phyloP scores from a whole-genome alignment of 1,140 invertebrate species.

The Cyclina sinensis region DNA sequence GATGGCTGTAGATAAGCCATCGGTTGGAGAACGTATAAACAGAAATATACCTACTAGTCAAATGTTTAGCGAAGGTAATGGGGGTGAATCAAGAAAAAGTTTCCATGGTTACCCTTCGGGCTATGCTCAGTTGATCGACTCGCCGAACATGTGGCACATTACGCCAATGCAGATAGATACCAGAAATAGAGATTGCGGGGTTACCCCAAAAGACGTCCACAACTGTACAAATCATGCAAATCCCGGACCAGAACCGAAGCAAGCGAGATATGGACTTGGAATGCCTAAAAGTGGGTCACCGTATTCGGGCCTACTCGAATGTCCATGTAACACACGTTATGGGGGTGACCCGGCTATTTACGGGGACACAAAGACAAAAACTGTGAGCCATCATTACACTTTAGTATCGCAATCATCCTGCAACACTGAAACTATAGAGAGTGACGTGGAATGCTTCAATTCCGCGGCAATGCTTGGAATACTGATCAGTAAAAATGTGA shows the following conservation, averaged over 20 bases:
- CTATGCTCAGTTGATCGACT: conserved; percentile 69
- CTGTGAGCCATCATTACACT: conserved; percentile 52
- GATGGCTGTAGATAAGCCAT: conserved; percentile 56
- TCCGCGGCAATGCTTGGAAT: conserved; percentile 47
- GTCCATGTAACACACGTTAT: conserved; percentile 68
- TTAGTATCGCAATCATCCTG: conserved; percentile 36
- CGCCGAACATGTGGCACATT: conserved; percentile 69
- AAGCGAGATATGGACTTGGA: conserved; percentile 66
- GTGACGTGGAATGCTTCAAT: conserved; percentile 46
- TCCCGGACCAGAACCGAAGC: conserved; percentile 65
- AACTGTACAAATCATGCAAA: conserved; percentile 55
- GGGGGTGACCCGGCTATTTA: conserved; percentile 68
- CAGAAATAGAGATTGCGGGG: conserved; percentile 68
- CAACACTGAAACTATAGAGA: neutral
- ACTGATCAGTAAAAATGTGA: conserved; percentile 45
- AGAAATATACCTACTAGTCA: conserved; percentile 66
- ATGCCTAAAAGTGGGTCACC: conserved; percentile 58
- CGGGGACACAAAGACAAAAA: conserved; percentile 62
- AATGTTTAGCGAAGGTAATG: conserved; percentile 71
- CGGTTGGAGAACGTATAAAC: conserved; percentile 23
- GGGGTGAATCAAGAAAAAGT: conserved; percentile 70
- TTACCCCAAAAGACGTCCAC: conserved; percentile 61
- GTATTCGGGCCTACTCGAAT: conserved; percentile 69
- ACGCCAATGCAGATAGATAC: conserved; percentile 73
- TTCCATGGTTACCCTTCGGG: conserved; percentile 69